Conservation (phyloP, 2,797 vertebrate genomes). For the Chromis chromis region DNA sequence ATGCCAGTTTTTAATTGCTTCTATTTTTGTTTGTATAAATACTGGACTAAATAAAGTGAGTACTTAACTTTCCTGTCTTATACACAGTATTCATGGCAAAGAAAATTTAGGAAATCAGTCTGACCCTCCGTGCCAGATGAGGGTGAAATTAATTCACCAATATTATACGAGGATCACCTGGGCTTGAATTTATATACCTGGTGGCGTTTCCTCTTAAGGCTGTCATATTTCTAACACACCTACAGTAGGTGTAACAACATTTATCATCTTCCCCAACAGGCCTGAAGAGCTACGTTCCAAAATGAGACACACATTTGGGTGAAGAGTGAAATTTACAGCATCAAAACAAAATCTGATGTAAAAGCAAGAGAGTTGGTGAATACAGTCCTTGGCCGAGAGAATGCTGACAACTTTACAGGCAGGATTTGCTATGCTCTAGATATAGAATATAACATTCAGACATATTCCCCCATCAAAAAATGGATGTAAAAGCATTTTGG, state of each 20-base stretch:
- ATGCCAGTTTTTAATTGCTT: slow-evolving; percentile 69
- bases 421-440: slow-evolving; percentile 40
- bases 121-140: slow-evolving; percentile 38
- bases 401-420: slow-evolving; percentile 52
- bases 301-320: slow-evolving; percentile 48
- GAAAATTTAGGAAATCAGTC: slow-evolving; percentile 25
- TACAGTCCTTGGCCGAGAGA: slow-evolving; percentile 62
- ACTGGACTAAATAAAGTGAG: slow-evolving; percentile 61
- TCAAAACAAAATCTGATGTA: slow-evolving; percentile 26
- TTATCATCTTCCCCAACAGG: slow-evolving; percentile 14
- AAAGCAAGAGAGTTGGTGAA: slow-evolving; percentile 41
- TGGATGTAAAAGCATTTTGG: slow-evolving; percentile 68
- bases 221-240: slow-evolving; percentile 52
- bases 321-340: slow-evolving; percentile 57
- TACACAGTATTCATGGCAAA: slow-evolving; percentile 52
- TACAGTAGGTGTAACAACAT: slow-evolving; percentile 36
- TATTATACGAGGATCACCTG: slow-evolving; percentile 38
- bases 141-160: slow-evolving; percentile 50
- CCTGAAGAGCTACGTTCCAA: slow-evolving; percentile 67
- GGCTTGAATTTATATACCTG: slow-evolving; percentile 44
- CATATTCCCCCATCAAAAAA: slow-evolving; percentile 13
- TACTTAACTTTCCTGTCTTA: slow-evolving; percentile 45
- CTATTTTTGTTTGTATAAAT: slow-evolving; percentile 65
- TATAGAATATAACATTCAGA: slow-evolving; percentile 47
- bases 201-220: slow-evolving; percentile 68